Base-by-base conservation (phyloP, 2,797 vertebrate species). In the Nyctalus aviator region DNA sequence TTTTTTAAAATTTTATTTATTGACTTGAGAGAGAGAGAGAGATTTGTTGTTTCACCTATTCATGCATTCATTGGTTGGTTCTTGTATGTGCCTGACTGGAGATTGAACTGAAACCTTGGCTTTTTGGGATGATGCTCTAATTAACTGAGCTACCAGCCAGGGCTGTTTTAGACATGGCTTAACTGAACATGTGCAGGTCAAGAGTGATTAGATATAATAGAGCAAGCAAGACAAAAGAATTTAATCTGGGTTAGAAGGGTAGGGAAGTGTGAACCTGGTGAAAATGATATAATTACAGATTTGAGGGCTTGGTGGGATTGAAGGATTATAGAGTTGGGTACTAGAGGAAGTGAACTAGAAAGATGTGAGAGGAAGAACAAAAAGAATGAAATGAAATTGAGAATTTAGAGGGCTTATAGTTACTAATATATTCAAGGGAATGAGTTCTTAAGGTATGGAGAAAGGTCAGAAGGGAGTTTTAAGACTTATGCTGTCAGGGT, bases 301-400 rank as follows among this genome's bases (percentile, higher is more conserved):
- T 84, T 96, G 86, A 91, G 41, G 53, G 91, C 27, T 32, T 94
- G 66, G 21, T 41, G 18, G 85, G 68, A 55, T 23, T 91, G 69
- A 73, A 79, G 30, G 66, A 64, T 77, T 94, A 8, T 2, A 32
- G 53, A 57, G 30, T 88, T 88, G 72, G 15, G 11, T 50, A 35
- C 37, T 78, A 59, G 76, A 89, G 55, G 57, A 30, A 86, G n/a
- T 44, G n/a, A 86, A 37, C 92, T 73, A 77, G 88, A 85, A 82
- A 46, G 37, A 32, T 53, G 46, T 23, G n/a, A 83, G 21, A 30
- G 10, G 20, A 57, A 53, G 35, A 71, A 79, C 48, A 92, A 57
- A 81, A 57, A 92, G 27, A 66, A 71, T 62, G 69, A 1, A 44
- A 78, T 76, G 44, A 84, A 76, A 75, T 85, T 57, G 77, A 64